Conservation (phyloP, 1,140 invertebrate genomes). For the Drosophila auraria region DNA sequence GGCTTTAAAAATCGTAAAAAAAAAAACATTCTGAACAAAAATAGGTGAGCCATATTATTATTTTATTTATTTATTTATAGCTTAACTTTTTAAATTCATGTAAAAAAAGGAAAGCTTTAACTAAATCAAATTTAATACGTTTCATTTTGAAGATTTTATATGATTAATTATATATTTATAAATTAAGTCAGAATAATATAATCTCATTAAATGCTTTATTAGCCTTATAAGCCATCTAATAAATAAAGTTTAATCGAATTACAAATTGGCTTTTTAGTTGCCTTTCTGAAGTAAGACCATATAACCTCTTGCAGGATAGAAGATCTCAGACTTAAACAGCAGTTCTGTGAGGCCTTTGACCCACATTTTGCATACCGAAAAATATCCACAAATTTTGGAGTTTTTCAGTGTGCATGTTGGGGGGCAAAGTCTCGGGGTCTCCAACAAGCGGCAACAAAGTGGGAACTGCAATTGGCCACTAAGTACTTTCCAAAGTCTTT, state of each 20-base stretch:
- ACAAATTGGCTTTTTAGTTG: too few species aligned
- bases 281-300: background rate
- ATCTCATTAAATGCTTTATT: too few species aligned
- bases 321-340: background rate
- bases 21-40: background rate
- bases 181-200: too few species aligned
- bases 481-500: constrained; percentile 79
- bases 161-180: background rate
- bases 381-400: constrained; percentile 25
- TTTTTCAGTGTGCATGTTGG: constrained; percentile 4
- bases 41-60: too few species aligned
- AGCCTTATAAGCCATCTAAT: too few species aligned
- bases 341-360: constrained; percentile 10
- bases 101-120: too few species aligned
- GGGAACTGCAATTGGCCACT: constrained; percentile 72
- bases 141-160: background rate
- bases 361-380: constrained; percentile 17
- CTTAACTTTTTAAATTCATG: too few species aligned
- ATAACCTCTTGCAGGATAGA: background rate
- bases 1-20: background rate
- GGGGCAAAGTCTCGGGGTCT: constrained; percentile 19
- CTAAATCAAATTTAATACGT: too few species aligned
- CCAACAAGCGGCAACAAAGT: constrained; percentile 43
- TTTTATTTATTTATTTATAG: too few species aligned
- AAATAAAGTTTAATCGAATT: too few species aligned